phyloP scores from a whole-genome alignment of 2,888 invertebrate genomes.

The Rhorus exstirpatorius region DNA sequence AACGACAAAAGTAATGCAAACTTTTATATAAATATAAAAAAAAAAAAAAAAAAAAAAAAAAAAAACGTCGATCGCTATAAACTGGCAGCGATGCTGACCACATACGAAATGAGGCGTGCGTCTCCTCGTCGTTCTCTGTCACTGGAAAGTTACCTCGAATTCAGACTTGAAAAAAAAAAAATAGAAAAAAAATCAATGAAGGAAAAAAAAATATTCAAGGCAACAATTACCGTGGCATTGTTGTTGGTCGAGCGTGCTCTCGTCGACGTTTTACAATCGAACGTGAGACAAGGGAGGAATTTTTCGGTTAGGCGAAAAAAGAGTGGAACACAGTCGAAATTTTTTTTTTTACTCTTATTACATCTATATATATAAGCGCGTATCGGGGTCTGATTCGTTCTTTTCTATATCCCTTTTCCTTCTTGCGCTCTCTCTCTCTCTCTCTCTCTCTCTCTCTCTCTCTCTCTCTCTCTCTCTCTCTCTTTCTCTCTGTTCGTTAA shows the following conservation, averaged over 20 bases:
- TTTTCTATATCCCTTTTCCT: constrained; percentile 26
- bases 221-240: constrained; percentile 57
- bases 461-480: not conserved
- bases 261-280: too few species aligned
- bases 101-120: not conserved
- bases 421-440: too few species aligned
- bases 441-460: constrained; percentile 18
- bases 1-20: too few species aligned
- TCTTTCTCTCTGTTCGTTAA: constrained; percentile 27
- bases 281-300: not conserved
- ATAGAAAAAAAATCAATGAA: too few species aligned
- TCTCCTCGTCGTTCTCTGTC: not conserved
- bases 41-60: not conserved
- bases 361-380: not conserved
- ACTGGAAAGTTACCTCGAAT: constrained; percentile 18
- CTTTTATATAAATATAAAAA: not conserved
- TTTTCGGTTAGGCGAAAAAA: constrained; percentile 27
- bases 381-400: constrained; percentile 14
- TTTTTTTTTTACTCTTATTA: not conserved
- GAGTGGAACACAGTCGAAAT: constrained; percentile 4
- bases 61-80: constrained; percentile 7
- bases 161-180: not conserved
- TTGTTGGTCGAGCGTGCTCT: constrained; percentile 42
- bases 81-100: not conserved
- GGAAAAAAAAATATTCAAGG: constrained; percentile 16